Evolutionary conservation across 2,797 vertebrate species (phyloP).

Genomic region (Diglossa cyanea): DNA sequence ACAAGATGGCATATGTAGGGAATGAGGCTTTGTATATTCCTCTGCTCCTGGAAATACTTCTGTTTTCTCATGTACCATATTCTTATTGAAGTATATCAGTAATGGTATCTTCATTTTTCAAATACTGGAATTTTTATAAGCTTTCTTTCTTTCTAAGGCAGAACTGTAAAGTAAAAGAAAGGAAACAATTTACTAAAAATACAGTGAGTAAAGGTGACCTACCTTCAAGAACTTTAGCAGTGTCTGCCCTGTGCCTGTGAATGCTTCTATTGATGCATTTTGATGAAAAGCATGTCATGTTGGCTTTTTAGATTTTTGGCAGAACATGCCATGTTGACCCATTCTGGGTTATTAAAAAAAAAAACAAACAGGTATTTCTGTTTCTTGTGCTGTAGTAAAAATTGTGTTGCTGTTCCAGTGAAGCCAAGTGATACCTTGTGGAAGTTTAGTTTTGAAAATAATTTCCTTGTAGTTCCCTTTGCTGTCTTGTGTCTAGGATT

Average conservation of each 20-base stretch:
- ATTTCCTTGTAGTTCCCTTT: background rate
- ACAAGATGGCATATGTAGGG: background rate
- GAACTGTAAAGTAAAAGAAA: background rate
- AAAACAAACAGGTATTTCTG: background rate
- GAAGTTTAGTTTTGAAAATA: background rate
- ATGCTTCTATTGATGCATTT: background rate
- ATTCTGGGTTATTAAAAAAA: background rate
- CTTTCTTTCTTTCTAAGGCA: background rate
- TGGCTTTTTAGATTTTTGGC: background rate
- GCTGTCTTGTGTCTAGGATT: background rate
- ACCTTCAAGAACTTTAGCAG: background rate
- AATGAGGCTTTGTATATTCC: background rate
- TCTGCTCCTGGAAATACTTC: background rate
- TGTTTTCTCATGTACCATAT: rapidly evolving
- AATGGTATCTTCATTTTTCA: background rate
- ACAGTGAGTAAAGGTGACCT: background rate
- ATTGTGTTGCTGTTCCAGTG: background rate
- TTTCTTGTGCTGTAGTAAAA: background rate
- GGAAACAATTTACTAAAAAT: background rate
- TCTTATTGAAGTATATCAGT: background rate
- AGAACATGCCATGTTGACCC: background rate
- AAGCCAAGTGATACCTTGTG: background rate
- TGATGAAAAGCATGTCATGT: background rate
- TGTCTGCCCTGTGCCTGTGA: background rate
- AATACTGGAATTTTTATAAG: background rate